Evolutionary conservation across 2,113 vertebrate genomes (phyloP).

Genomic region (Ardeotis arabs): DNA sequence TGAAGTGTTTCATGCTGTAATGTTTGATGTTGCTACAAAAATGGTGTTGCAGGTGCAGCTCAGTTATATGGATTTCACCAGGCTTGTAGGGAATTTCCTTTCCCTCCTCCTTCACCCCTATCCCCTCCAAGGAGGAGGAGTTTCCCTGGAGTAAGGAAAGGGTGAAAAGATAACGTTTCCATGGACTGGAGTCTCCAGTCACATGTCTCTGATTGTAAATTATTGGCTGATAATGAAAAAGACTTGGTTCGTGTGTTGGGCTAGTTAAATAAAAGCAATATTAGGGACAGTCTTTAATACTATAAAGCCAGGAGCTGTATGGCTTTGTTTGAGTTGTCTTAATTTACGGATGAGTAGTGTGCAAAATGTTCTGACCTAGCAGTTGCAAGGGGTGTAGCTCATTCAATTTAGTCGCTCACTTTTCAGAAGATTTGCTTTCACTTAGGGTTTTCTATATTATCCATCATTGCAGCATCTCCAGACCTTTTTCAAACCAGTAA

Average conservation of each 20-base stretch:
- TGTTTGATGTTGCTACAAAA: neutral
- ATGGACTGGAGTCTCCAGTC: neutral
- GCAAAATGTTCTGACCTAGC: neutral
- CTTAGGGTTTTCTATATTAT: neutral
- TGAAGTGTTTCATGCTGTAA: neutral
- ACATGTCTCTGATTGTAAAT: neutral
- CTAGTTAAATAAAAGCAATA: neutral
- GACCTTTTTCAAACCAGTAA: neutral
- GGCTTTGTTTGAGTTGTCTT: neutral
- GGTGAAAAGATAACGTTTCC: neutral
- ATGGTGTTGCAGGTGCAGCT: neutral
- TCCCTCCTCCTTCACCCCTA: accelerated
- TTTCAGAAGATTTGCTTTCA: neutral
- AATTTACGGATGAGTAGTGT: neutral
- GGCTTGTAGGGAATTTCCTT: neutral
- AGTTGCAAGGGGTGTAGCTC: neutral
- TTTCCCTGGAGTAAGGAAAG: neutral
- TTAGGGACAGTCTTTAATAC: neutral
- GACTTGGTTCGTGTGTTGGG: neutral
- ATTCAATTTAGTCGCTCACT: neutral
- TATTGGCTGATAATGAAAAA: neutral
- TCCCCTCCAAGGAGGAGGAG: neutral
- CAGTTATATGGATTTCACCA: neutral
- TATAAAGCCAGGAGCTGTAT: neutral
- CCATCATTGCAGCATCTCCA: neutral